These are phyloP conservation scores for Pimephales promelas DNA, from an alignment of 2,113 vertebrate genomes.

Conservation along the genomic window DNA sequence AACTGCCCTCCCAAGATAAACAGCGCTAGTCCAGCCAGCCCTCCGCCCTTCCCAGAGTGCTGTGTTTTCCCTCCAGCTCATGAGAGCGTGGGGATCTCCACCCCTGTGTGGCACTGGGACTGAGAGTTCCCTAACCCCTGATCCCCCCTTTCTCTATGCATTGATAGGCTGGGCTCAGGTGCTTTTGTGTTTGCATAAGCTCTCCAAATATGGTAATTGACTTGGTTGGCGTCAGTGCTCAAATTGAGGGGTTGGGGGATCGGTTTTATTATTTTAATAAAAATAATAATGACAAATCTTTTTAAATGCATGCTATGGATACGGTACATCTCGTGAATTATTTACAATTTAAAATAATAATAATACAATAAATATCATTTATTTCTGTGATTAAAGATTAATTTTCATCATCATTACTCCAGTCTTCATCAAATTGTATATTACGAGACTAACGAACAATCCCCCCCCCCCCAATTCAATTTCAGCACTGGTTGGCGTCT, in stretches of 20 bases:
- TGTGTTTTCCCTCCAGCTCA: conserved; percentile 25
- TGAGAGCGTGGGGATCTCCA: background rate
- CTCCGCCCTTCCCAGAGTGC: conserved; percentile 44
- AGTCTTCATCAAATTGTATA: no score
- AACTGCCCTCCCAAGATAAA: conserved; percentile 39
- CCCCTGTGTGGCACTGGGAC: conserved; percentile 10
- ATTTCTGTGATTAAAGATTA: no score
- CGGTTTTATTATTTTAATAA: no score
- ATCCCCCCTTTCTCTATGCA: background rate
- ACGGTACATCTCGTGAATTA: no score
- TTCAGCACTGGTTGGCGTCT: background rate
- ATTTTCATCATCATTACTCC: no score
- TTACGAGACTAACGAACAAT: no score
- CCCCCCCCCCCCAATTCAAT: no score
- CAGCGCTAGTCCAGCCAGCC: conserved; percentile 18
- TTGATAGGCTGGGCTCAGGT: conserved; percentile 10
- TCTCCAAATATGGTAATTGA: background rate
- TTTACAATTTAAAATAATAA: no score
- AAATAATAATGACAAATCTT: no score
- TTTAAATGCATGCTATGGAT: no score
- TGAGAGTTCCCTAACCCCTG: conserved; percentile 14
- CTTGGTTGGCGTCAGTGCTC: background rate
- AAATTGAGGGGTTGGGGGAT: no score
- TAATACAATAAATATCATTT: no score
- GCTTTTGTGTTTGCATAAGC: conserved; percentile 1